Evolutionary conservation across 64 coral and sea anemone genomes (phyloP).

Genomic region (Orbicella faveolata): DNA sequence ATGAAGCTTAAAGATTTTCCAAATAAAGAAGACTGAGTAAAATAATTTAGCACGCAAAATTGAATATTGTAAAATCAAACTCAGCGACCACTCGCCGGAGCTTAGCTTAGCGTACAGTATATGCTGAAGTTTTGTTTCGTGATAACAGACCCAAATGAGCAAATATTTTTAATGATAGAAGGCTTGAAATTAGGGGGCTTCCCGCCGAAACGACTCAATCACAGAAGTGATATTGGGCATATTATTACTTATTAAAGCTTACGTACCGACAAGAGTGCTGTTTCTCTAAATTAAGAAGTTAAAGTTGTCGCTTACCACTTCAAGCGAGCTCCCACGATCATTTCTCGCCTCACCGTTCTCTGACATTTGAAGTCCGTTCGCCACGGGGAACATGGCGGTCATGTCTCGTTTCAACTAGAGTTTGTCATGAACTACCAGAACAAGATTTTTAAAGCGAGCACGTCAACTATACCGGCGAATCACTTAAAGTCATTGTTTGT

Average conservation of each 20-base stretch:
- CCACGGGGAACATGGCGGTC: background rate
- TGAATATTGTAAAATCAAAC: no score
- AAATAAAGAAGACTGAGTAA: background rate
- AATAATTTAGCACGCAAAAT: background rate
- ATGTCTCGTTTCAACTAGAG: background rate
- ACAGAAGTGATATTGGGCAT: constrained; percentile 8
- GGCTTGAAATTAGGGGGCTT: background rate
- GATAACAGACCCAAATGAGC: background rate
- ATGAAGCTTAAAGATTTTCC: background rate
- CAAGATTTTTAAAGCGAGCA: background rate
- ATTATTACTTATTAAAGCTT: background rate
- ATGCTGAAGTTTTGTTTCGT: background rate
- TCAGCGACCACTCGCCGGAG: background rate
- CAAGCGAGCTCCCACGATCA: background rate
- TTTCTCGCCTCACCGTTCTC: background rate
- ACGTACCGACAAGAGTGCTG: background rate
- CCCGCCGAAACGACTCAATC: background rate
- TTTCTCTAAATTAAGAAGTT: background rate
- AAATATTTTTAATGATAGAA: background rate
- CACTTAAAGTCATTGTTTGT: background rate
- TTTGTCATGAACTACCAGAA: background rate
- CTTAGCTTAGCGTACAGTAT: background rate
- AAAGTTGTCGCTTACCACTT: constrained; percentile 4
- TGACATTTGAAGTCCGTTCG: background rate
- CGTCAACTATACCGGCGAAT: background rate